A percentile compares a stretch with the other conserved stretches of the same genome.
Conservation (phyloP, 2,113 vertebrate genomes). For the Lagopus muta region DNA sequence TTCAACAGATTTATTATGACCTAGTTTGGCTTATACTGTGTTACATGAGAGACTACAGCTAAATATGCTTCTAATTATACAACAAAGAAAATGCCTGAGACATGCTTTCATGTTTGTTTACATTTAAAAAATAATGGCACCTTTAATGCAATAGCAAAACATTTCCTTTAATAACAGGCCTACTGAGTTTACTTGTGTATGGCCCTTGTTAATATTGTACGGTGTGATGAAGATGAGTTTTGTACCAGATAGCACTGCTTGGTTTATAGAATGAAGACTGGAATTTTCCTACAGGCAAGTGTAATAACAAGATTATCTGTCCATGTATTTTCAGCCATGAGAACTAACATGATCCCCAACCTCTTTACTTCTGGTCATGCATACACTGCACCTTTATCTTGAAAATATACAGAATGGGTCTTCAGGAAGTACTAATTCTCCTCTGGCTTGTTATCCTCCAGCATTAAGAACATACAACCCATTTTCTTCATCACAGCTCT, state of each 20-base stretch:
- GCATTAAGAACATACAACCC: background rate
- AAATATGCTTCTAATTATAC: background rate
- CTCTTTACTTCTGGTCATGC: background rate
- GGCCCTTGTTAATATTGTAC: background rate
- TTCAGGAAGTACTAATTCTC: background rate
- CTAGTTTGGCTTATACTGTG: background rate
- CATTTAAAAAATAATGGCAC: background rate
- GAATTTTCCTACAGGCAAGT: background rate
- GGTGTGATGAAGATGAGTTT: background rate
- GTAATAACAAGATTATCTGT: background rate
- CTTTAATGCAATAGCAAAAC: background rate
- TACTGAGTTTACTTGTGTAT: background rate
- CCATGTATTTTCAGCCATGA: background rate
- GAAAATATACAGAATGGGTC: background rate
- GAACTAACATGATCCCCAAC: background rate
- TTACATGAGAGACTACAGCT: constrained; percentile 24
- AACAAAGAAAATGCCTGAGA: background rate
- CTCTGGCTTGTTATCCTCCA: background rate
- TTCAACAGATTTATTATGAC: constrained; percentile 36
- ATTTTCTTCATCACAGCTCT: background rate
- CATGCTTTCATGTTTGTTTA: background rate
- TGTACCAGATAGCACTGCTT: background rate
- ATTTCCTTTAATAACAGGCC: background rate
- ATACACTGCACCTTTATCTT: background rate
- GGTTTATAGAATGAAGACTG: background rate